A percentile compares a stretch with the other conserved stretches of the same genome.
Conservation (phyloP, 2,888 invertebrate species). For the Rhogogaster chlorosoma region DNA sequence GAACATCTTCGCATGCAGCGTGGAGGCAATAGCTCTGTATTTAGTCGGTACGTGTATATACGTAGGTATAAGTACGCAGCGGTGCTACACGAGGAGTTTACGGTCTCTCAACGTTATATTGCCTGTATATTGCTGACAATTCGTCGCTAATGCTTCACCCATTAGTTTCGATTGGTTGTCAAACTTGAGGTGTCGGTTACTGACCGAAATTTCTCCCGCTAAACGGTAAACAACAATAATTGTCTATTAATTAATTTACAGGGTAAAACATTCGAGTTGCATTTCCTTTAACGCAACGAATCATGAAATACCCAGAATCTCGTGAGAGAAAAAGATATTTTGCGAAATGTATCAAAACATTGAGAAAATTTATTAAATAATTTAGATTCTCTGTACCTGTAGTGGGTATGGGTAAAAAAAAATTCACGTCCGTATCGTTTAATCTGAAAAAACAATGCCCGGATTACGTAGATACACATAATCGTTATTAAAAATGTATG, state of each 20-base stretch:
- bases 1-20: background rate
- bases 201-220: background rate
- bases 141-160: constrained; percentile 74
- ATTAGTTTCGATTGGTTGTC: constrained; percentile 72
- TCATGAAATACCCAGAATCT: background rate
- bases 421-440: background rate
- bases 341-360: background rate
- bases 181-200: constrained; percentile 25
- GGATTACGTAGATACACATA: constrained; percentile 24
- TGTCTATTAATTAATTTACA: background rate
- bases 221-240: background rate
- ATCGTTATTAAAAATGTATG: constrained; percentile 27
- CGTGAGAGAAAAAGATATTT: background rate
- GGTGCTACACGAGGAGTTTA: constrained; percentile 73
- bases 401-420: background rate
- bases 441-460: constrained; percentile 7
- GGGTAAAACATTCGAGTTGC: background rate
- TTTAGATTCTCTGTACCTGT: background rate
- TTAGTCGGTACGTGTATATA: background rate
- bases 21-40: background rate
- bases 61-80: constrained; percentile 64
- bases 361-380: background rate
- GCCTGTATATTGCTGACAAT: constrained; percentile 74
- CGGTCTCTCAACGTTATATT: constrained; percentile 75
- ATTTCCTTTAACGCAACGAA: background rate